Conservation (phyloP, 1,140 invertebrate species). For the Episyrphus balteatus region DNA sequence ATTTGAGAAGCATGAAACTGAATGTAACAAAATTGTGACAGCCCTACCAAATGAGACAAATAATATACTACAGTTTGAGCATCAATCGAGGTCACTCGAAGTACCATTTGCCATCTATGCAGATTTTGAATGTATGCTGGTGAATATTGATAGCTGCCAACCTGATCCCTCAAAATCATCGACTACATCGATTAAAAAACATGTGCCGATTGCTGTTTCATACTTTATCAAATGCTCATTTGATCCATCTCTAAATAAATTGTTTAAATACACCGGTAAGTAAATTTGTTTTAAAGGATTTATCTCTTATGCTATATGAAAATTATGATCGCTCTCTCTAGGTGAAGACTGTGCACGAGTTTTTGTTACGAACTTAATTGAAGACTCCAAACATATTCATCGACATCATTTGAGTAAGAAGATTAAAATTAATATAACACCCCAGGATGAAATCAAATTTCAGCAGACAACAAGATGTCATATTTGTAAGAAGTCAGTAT, state of each 20-base stretch:
- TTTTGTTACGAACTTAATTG: not conserved
- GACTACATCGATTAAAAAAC: slow-evolving; percentile 2
- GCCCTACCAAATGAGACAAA: slow-evolving; percentile 12
- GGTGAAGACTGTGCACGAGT: not conserved
- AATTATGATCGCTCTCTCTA: not conserved
- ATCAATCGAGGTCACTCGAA: slow-evolving; percentile 16
- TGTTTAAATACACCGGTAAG: slow-evolving; percentile 2
- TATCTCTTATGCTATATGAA: not conserved
- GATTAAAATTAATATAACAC: not conserved
- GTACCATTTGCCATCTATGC: slow-evolving; percentile 27
- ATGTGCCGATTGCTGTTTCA: slow-evolving; percentile 5
- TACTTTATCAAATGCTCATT: slow-evolving; percentile 8
- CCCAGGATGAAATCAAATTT: not conserved
- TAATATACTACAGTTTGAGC: slow-evolving; percentile 17
- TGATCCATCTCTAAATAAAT: slow-evolving; percentile 4
- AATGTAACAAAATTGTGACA: slow-evolving; percentile 12
- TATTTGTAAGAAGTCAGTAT: too few relatives aligned
- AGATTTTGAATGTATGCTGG: slow-evolving; percentile 27
- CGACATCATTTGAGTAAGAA: not conserved
- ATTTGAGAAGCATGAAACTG: slow-evolving; percentile 11
- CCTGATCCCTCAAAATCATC: not conserved
- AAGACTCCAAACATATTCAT: not conserved
- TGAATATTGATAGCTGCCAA: slow-evolving; percentile 3
- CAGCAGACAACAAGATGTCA: too few relatives aligned
- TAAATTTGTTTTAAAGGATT: slow-evolving; percentile 1